Evolutionary conservation across 2,797 vertebrate species (phyloP).

Genomic region (Brotula barbata): DNA sequence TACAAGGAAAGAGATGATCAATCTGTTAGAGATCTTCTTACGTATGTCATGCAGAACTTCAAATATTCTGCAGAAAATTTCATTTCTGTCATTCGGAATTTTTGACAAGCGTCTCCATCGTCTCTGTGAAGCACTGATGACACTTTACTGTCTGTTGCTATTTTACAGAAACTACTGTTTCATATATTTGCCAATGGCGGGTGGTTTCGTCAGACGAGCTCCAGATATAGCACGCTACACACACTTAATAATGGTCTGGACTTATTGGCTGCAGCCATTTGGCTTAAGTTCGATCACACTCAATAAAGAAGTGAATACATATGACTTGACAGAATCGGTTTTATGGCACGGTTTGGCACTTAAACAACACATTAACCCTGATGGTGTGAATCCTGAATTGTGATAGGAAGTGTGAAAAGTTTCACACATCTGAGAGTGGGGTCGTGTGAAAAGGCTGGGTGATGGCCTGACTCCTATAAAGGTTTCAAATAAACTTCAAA

Average conservation of each 20-base stretch:
- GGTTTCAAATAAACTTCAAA: background rate
- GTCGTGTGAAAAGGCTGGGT: background rate
- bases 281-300: constrained; percentile 52
- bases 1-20: constrained; percentile 15
- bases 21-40: constrained; percentile 13
- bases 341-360: constrained; percentile 25
- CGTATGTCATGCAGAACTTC: constrained; percentile 4
- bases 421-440: background rate
- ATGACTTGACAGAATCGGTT: constrained; percentile 39
- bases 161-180: constrained; percentile 49
- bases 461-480: constrained; percentile 8
- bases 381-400: constrained; percentile 26
- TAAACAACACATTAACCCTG: constrained; percentile 3
- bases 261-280: constrained; percentile 59
- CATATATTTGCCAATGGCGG: constrained; percentile 42
- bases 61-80: constrained; percentile 1
- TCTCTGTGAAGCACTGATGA: too few species aligned
- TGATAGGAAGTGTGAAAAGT: constrained; percentile 1
- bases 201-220: constrained; percentile 66
- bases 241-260: constrained; percentile 58
- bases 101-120: constrained; percentile 46
- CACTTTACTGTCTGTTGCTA: constrained; percentile 37
- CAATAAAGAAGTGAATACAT: constrained; percentile 49
- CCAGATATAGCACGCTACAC: constrained; percentile 60
- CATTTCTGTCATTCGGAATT: constrained; percentile 29